These are phyloP conservation scores for Mormoops blainvillei DNA, from an alignment of 2,113 vertebrate genomes.

Conservation along the genomic window DNA sequence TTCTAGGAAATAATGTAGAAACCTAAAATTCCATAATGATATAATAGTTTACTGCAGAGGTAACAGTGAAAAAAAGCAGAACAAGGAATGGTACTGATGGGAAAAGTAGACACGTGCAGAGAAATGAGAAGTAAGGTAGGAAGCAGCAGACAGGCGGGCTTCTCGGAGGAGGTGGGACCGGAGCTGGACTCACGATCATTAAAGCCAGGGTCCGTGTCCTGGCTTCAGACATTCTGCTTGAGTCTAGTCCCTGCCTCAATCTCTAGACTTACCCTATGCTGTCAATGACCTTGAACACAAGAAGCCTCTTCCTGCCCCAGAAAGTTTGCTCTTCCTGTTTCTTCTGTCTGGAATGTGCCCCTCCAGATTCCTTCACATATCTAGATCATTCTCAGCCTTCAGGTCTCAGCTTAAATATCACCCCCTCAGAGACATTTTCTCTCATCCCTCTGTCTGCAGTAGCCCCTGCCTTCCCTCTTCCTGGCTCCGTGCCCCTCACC, in stretches of 20 bases:
- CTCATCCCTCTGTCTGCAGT: not conserved
- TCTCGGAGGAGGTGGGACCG: not conserved
- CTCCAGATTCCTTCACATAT: not conserved
- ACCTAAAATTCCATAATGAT: not conserved
- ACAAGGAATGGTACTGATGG: not conserved
- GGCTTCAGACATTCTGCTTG: not conserved
- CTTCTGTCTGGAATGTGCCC: not conserved
- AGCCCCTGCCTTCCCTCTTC: not conserved
- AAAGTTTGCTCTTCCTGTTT: not conserved
- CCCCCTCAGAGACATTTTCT: not conserved
- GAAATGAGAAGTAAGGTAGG: not conserved
- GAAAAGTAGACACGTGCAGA: not conserved
- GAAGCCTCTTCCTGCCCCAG: not conserved
- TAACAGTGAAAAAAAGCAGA: not conserved
- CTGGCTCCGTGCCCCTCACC: not conserved
- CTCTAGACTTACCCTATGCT: not conserved
- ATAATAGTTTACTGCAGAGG: not conserved
- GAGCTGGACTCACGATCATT: not conserved
- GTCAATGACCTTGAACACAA: not conserved
- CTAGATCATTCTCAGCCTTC: not conserved
- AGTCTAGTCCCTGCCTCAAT: not conserved
- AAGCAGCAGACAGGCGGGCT: not conserved
- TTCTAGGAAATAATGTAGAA: not conserved
- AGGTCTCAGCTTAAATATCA: not conserved
- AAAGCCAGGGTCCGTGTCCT: not conserved